These are phyloP conservation scores for Pelobates fuscus DNA, from an alignment of 2,113 vertebrate genomes.

Conservation along the genomic window DNA sequence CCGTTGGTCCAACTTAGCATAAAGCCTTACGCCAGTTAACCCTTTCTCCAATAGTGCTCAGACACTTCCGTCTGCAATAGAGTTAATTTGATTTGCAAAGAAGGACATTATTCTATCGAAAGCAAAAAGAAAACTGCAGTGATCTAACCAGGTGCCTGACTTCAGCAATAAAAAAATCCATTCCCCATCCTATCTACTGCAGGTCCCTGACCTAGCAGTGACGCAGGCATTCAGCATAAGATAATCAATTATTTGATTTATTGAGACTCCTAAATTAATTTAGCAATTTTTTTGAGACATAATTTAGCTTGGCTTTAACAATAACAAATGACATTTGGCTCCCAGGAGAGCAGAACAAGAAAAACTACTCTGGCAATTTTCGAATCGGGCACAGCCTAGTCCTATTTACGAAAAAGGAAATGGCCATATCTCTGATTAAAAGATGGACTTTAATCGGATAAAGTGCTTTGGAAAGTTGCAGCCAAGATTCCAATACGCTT, in stretches of 20 bases:
- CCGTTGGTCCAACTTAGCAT: no score
- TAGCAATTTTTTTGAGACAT: constrained; percentile 65
- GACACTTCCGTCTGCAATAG: no score
- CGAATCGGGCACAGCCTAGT: constrained; percentile 64
- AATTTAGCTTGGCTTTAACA: constrained; percentile 66
- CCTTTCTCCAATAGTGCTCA: no score
- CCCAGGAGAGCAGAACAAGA: constrained; percentile 59
- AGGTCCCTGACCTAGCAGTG: constrained; percentile 54
- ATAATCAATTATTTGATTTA: constrained; percentile 62
- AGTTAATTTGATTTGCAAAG: no score
- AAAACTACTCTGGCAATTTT: constrained; percentile 61
- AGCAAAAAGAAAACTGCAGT: no score
- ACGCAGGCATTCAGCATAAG: constrained; percentile 60
- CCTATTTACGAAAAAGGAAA: constrained; percentile 70
- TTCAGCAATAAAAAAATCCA: constrained; percentile 30
- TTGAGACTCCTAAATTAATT: constrained; percentile 67
- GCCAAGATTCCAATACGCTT: constrained; percentile 70
- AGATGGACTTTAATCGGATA: constrained; percentile 70
- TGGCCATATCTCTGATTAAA: constrained; percentile 72
- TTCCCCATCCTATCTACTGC: constrained; percentile 50
- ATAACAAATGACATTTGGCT: constrained; percentile 67
- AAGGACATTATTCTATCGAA: no score
- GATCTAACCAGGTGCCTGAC: background rate
- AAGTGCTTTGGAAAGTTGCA: constrained; percentile 66
- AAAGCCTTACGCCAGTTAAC: no score